A percentile compares a stretch with the other conserved stretches of the same genome.
Evolutionary conservation across 2,888 invertebrate species (phyloP).

Genomic region (Desoria tigrina): DNA sequence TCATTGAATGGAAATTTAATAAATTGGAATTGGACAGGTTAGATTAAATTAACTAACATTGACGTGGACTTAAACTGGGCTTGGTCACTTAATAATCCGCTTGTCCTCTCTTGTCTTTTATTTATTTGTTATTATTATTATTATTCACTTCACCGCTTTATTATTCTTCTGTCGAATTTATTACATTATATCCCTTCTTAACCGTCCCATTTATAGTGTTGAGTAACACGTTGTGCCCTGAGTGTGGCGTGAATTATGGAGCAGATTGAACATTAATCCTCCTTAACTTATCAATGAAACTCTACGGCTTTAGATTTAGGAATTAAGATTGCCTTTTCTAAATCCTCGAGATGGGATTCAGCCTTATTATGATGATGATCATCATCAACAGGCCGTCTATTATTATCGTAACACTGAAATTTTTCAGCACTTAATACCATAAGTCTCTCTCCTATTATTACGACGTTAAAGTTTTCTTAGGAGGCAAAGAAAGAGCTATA

Average conservation of each 20-base stretch:
- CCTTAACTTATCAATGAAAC: no score
- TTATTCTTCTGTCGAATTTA: not conserved
- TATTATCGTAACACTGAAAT: no score
- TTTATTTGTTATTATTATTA: not conserved
- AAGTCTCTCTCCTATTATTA: no score
- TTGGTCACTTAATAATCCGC: not conserved
- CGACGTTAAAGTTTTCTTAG: not conserved
- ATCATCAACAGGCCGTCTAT: no score
- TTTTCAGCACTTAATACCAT: no score
- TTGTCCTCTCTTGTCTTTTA: slow-evolving; percentile 10
- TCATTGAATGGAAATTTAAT: slow-evolving; percentile 6
- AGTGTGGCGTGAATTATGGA: no score
- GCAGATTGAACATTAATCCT: no score
- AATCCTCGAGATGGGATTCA: no score
- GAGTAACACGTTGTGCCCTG: no score
- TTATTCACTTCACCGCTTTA: not conserved
- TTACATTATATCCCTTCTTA: not conserved
- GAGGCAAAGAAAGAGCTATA: not conserved
- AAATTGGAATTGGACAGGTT: not conserved
- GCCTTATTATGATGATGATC: no score
- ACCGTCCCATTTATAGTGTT: not conserved
- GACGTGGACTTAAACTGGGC: not conserved
- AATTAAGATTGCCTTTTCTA: no score
- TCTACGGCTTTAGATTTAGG: no score
- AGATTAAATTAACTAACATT: not conserved